phyloP scores from a whole-genome alignment of 2,888 invertebrate genomes.

The Metalampra italica region DNA sequence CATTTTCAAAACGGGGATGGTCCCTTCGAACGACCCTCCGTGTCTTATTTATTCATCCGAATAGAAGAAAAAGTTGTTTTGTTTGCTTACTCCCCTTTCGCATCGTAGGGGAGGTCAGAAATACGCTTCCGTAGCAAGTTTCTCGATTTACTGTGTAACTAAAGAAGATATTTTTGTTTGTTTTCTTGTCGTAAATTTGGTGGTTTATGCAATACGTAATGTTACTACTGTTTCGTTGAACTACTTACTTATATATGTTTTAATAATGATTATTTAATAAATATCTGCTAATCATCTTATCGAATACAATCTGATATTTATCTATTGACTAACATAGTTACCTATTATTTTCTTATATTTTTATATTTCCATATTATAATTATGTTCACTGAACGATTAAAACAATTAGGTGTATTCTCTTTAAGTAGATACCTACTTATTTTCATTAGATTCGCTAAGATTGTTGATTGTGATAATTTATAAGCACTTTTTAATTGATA shows the following conservation, averaged over 20 bases:
- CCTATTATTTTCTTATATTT: no score
- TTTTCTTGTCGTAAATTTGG: conserved; percentile 47
- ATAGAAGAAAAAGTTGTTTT: conserved; percentile 72
- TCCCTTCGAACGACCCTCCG: conserved; percentile 55
- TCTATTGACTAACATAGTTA: no score
- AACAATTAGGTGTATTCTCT: no score
- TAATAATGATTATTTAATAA: not conserved
- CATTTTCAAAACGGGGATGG: conserved; percentile 56
- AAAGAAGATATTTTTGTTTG: conserved; percentile 53
- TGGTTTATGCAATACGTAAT: conserved; percentile 15
- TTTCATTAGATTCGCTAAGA: no score
- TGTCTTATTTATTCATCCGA: conserved; percentile 76
- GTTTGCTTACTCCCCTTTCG: conserved; percentile 54
- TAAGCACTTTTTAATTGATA: no score
- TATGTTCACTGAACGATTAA: no score
- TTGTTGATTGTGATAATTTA: no score
- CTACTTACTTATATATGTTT: not conserved
- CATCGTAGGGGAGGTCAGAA: conserved; percentile 33
- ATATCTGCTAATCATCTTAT: no score
- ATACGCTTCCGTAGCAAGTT: conserved; percentile 48
- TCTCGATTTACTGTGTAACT: conserved; percentile 50
- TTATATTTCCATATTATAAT: no score
- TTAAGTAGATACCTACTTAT: no score
- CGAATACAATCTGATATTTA: no score
- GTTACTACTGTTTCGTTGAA: not conserved